phyloP scores from a whole-genome alignment of 1,140 invertebrate species.

The Globodera rostochiensis region DNA sequence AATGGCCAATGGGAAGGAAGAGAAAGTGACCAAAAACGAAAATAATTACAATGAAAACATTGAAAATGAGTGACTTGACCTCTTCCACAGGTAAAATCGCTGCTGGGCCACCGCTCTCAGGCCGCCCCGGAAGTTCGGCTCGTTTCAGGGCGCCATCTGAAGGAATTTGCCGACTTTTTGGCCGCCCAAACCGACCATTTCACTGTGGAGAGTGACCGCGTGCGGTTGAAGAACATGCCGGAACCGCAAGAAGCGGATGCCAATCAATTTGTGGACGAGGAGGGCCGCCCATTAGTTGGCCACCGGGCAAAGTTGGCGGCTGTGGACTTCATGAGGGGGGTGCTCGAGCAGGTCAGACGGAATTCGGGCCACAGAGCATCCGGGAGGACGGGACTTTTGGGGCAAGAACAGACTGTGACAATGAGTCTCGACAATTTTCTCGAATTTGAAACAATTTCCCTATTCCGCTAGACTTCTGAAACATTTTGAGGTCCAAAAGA shows the following conservation, averaged over 20 bases:
- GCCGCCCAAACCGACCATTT: constrained; percentile 82
- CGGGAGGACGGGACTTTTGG: too few species aligned
- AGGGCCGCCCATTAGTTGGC: constrained; percentile 62
- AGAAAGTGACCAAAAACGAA: too few species aligned
- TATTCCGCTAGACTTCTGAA: background rate
- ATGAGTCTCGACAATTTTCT: too few species aligned
- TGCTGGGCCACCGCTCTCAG: constrained; percentile 87
- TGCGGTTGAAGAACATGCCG: constrained; percentile 72
- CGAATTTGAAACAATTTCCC: too few species aligned
- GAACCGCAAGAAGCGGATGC: constrained; percentile 63
- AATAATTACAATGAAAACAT: too few species aligned
- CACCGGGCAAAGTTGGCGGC: constrained; percentile 65
- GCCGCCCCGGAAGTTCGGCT: constrained; percentile 91
- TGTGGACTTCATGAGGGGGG: constrained; percentile 61
- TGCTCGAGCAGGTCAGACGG: constrained; percentile 56
- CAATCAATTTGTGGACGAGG: constrained; percentile 61
- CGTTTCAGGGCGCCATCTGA: constrained; percentile 87
- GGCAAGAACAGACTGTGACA: too few species aligned
- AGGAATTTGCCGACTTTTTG: constrained; percentile 89
- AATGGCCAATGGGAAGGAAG: too few species aligned
- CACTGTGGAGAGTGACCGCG: constrained; percentile 82
- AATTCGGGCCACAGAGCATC: too few species aligned
- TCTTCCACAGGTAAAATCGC: constrained; percentile 74
- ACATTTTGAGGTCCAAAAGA: constrained; percentile 7
- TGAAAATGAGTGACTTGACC: background rate